These are phyloP conservation scores for Abramis brama DNA, from an alignment of 2,113 vertebrate species.

Conservation along the genomic window DNA sequence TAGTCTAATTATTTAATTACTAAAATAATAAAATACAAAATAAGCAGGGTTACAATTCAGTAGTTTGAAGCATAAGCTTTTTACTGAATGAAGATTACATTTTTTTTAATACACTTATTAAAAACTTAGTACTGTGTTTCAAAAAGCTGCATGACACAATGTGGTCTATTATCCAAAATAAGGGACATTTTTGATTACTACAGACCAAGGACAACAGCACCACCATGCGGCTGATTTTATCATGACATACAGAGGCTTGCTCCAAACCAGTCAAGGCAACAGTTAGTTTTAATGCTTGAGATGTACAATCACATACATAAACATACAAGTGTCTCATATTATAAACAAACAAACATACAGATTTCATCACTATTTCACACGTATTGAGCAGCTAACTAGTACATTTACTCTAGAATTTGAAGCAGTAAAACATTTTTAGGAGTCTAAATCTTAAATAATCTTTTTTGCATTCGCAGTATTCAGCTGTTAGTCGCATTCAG, in stretches of 20 bases:
- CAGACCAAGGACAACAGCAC: constrained; percentile 2
- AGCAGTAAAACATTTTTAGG: no score
- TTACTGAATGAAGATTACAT: no score
- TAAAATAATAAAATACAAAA: not conserved
- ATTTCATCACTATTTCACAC: not conserved
- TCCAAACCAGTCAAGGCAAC: not conserved
- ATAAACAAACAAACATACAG: not conserved
- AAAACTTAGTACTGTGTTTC: not conserved
- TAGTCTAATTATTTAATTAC: not conserved
- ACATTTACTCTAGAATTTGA: no score
- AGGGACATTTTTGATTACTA: not conserved
- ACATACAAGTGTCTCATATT: not conserved
- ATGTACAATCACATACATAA: not conserved
- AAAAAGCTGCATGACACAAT: not conserved
- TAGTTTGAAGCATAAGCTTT: not conserved
- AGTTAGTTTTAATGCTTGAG: not conserved
- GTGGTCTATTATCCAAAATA: not conserved
- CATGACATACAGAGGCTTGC: not conserved
- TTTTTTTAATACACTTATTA: not conserved
- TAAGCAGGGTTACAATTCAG: not conserved
- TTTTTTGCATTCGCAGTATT: no score
- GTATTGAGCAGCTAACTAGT: no score
- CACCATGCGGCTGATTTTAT: constrained; percentile 4
- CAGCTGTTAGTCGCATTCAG: no score
- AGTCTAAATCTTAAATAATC: no score